Conservation (phyloP, 2,797 vertebrate genomes). For the Poeciliopsis turneri region DNA sequence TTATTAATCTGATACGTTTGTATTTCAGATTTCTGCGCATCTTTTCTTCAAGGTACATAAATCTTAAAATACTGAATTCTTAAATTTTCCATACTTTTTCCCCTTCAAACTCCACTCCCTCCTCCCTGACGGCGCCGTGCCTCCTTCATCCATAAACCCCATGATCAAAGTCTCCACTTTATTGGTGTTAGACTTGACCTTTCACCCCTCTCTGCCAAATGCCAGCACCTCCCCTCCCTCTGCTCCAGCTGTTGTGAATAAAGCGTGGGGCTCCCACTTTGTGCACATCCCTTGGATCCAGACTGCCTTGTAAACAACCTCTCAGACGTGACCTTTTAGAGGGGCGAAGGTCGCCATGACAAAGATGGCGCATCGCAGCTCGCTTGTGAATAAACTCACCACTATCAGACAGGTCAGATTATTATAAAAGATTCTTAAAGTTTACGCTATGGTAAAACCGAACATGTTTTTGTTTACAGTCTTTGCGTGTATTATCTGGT, state of each 20-base stretch:
- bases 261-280: constrained; percentile 82
- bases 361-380: constrained; percentile 37
- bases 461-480: background rate
- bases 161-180: constrained; percentile 93
- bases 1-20: background rate
- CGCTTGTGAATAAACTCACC: constrained; percentile 18
- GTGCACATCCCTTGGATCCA: constrained; percentile 68
- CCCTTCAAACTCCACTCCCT: constrained; percentile 20
- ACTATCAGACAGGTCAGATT: background rate
- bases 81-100: constrained; percentile 1
- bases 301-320: constrained; percentile 73
- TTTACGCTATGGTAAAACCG: background rate
- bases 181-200: constrained; percentile 93
- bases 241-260: constrained; percentile 94
- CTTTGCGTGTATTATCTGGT: background rate
- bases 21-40: background rate
- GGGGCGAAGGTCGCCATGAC: constrained; percentile 51
- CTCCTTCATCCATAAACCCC: constrained; percentile 92
- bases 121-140: constrained; percentile 29
- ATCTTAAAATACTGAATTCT: background rate
- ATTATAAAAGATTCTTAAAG: constrained; percentile 29
- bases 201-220: constrained; percentile 80
- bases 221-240: constrained; percentile 82
- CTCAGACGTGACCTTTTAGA: constrained; percentile 64
- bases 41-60: background rate